These are phyloP conservation scores for Sarcophaga carnaria DNA, from an alignment of 2,888 invertebrate species.

Conservation along the genomic window DNA sequence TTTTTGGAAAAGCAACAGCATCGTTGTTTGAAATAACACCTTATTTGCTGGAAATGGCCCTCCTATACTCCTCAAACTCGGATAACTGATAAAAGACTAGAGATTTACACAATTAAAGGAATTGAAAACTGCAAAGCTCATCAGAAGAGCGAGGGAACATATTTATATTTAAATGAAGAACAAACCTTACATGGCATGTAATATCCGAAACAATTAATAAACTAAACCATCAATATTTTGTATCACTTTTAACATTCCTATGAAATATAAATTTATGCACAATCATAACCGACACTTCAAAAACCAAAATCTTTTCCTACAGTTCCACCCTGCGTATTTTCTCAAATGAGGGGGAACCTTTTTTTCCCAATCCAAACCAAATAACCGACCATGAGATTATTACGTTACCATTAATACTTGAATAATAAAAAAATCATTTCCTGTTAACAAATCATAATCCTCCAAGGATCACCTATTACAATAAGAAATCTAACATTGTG, in stretches of 20 bases:
- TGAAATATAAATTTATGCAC: constrained; percentile 57
- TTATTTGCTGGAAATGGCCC: too few relatives aligned
- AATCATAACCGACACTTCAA: constrained; percentile 59
- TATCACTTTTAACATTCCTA: background rate
- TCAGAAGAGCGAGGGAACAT: too few relatives aligned
- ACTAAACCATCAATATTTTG: background rate
- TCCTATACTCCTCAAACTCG: too few relatives aligned
- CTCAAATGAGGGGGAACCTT: constrained; percentile 18
- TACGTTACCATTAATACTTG: constrained; percentile 16
- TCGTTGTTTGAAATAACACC: too few relatives aligned
- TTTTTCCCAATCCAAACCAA: constrained; percentile 19
- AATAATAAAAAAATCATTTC: constrained; percentile 55
- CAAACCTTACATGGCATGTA: too few relatives aligned
- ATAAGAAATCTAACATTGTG: constrained; percentile 39
- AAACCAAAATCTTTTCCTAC: constrained; percentile 58
- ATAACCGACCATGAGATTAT: constrained; percentile 42
- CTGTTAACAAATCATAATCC: constrained; percentile 64
- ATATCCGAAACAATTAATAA: too few relatives aligned
- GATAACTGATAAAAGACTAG: too few relatives aligned
- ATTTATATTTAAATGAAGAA: too few relatives aligned
- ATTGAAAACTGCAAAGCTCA: too few relatives aligned
- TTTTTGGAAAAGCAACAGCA: too few relatives aligned
- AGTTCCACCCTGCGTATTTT: background rate
- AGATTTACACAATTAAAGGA: too few relatives aligned
- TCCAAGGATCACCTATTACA: constrained; percentile 58